phyloP scores from a whole-genome alignment of 2,888 invertebrate genomes.

The Cybosia mesomella region DNA sequence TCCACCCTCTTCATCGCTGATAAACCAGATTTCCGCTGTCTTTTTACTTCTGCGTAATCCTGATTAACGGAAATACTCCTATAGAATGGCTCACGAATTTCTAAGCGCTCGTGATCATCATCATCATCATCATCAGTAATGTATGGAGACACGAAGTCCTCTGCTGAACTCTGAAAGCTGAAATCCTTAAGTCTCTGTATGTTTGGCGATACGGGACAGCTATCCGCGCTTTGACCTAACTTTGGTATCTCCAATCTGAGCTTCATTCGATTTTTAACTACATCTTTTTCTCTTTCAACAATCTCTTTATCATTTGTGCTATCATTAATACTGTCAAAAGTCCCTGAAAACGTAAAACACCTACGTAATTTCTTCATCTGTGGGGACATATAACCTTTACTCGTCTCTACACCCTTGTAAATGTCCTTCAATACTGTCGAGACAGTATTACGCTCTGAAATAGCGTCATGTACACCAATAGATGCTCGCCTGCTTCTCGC shows the following conservation, averaged over 20 bases:
- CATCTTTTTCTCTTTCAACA: constrained; percentile 28
- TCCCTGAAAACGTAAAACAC: constrained; percentile 70
- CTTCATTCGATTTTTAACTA: constrained; percentile 17
- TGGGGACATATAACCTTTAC: constrained; percentile 62
- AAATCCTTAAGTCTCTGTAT: constrained; percentile 62
- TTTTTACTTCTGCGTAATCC: constrained; percentile 28
- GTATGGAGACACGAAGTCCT: constrained; percentile 47
- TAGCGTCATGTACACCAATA: constrained; percentile 60
- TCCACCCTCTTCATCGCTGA: constrained; percentile 60
- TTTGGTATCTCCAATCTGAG: constrained; percentile 39
- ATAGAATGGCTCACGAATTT: constrained; percentile 53
- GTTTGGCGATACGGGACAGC: constrained; percentile 62
- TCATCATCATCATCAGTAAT: constrained; percentile 47
- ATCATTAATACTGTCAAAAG: constrained; percentile 59
- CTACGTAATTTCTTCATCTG: constrained; percentile 73
- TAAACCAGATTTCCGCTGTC: constrained; percentile 52
- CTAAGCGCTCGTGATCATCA: constrained; percentile 41
- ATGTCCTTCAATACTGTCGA: constrained; percentile 69
- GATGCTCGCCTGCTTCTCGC: constrained; percentile 81
- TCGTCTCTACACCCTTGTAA: constrained; percentile 68
- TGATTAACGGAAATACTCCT: constrained; percentile 63
- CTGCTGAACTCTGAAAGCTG: constrained; percentile 53
- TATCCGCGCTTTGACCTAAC: constrained; percentile 36
- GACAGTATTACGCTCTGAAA: constrained; percentile 61
- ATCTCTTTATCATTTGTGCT: constrained; percentile 44